Percentiles rank a stretch among this genome's conserved stretches.
Evolutionary conservation across 2,797 vertebrate species (phyloP).

Genomic region (Rhadinocentrus ornatus): DNA sequence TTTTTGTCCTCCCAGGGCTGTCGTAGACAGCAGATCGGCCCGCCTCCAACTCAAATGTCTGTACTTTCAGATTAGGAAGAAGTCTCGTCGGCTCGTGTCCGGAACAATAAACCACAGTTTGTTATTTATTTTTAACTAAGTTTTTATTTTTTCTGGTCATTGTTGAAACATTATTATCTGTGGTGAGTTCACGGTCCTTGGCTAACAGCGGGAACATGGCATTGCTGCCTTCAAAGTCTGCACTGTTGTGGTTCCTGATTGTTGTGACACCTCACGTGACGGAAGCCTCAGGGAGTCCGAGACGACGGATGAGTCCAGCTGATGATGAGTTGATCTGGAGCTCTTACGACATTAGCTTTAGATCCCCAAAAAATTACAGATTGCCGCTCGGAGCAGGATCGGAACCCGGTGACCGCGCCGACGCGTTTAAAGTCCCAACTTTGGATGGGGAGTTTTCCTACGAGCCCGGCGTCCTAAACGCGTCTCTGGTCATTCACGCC

Average conservation of each 20-base stretch:
- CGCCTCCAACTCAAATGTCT: conserved; percentile 40
- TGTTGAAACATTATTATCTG: background rate
- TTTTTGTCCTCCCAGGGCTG: background rate
- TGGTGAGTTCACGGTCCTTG: conserved; percentile 30
- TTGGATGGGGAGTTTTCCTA: conserved; percentile 78
- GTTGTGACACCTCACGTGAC: conserved; percentile 21
- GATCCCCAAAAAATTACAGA: background rate
- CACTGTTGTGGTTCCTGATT: conserved; percentile 38
- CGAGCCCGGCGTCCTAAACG: conserved; percentile 37
- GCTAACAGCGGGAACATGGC: conserved; percentile 38
- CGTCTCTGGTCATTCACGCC: conserved; percentile 78
- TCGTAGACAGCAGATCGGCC: conserved; percentile 45
- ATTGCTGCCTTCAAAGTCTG: conserved; percentile 11
- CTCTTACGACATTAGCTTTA: background rate
- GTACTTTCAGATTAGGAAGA: background rate
- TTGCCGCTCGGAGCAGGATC: conserved; percentile 28
- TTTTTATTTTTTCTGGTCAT: background rate
- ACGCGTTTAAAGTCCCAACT: conserved; percentile 73
- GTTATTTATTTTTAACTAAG: rapidly evolving
- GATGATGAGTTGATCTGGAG: background rate
- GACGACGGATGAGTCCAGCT: conserved; percentile 13
- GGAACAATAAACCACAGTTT: rapidly evolving
- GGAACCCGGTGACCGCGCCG: conserved; percentile 76
- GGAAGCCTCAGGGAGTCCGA: background rate
- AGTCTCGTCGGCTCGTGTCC: background rate